phyloP scores from a whole-genome alignment of 2,797 vertebrate genomes.

The Melopsittacus undulatus region DNA sequence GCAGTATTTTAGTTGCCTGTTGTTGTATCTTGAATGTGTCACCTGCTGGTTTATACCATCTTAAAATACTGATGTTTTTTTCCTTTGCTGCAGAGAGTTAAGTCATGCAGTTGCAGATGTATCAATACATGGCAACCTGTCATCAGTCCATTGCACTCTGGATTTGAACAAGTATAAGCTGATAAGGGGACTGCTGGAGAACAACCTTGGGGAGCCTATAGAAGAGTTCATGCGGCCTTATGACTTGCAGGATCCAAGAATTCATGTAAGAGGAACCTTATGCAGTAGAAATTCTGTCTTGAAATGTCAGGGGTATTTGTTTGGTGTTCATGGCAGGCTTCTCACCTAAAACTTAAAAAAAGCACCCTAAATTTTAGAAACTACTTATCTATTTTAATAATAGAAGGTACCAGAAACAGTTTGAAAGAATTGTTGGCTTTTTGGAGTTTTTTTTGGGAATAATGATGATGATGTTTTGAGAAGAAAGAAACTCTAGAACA shows the following conservation, averaged over 20 bases:
- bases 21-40: not conserved
- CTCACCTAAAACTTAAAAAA: not conserved
- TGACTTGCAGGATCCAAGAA: conserved; percentile 93
- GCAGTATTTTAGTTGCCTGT: not conserved
- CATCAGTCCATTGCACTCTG: conserved; percentile 94
- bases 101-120: conserved; percentile 92
- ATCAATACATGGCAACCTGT: conserved; percentile 90
- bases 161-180: conserved; percentile 91
- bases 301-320: not conserved
- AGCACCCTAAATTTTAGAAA: not conserved
- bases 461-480: not conserved
- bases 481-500: not conserved
- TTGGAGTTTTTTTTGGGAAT: not conserved
- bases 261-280: conserved; percentile 81
- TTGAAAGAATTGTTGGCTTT: not conserved
- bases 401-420: not conserved
- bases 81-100: conserved; percentile 83
- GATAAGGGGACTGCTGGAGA: conserved; percentile 91
- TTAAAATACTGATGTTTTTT: not conserved
- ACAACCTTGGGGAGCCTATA: conserved; percentile 92
- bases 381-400: not conserved
- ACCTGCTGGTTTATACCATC: not conserved
- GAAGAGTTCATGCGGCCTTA: conserved; percentile 96
- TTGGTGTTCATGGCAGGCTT: not conserved
- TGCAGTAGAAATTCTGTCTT: not conserved